A percentile compares a stretch with the other conserved stretches of the same genome.
Evolutionary conservation across 2,113 vertebrate species (phyloP).

Genomic region (Oryzias melastigma): DNA sequence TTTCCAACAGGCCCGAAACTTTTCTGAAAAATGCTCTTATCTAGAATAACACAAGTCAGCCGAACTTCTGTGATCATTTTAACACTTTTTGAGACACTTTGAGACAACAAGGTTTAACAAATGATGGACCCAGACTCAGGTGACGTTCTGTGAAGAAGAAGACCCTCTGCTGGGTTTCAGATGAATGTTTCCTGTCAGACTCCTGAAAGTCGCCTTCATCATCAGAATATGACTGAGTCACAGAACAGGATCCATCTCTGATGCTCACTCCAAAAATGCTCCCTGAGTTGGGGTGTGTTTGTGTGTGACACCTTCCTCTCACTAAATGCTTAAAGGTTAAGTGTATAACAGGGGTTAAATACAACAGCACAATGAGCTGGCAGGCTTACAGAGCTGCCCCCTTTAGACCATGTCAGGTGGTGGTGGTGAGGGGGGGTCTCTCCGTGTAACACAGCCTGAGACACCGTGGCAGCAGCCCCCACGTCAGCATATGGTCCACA

Average conservation of each 20-base stretch:
- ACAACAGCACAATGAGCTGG: slow-evolving; percentile 65
- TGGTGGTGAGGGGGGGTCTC: slow-evolving; percentile 3
- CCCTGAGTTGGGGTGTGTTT: too few relatives aligned
- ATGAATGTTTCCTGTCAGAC: slow-evolving; percentile 67
- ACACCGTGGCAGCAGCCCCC: slow-evolving; percentile 54
- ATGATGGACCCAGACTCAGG: too few relatives aligned
- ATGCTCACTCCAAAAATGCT: too few relatives aligned
- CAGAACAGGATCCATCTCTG: slow-evolving; percentile 42
- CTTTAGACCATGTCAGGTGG: slow-evolving; percentile 64
- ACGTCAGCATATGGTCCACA: slow-evolving; percentile 56
- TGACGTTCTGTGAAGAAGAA: slow-evolving; percentile 43
- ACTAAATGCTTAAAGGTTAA: slow-evolving; percentile 68
- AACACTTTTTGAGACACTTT: not conserved
- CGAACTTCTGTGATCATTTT: slow-evolving; percentile 8
- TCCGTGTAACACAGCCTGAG: slow-evolving; percentile 48
- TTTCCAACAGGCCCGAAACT: slow-evolving; percentile 50
- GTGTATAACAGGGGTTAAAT: slow-evolving; percentile 70
- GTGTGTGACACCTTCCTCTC: slow-evolving; percentile 8
- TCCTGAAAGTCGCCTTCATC: slow-evolving; percentile 55
- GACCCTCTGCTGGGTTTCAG: slow-evolving; percentile 68
- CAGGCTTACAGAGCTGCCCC: slow-evolving; percentile 51
- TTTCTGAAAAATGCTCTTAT: slow-evolving; percentile 26
- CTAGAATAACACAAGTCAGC: slow-evolving; percentile 1
- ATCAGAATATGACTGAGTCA: slow-evolving; percentile 66
- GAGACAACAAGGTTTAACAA: too few relatives aligned